Evolutionary conservation across 2,888 invertebrate species (phyloP).

Genomic region (Heteromyza rotundicornis): DNA sequence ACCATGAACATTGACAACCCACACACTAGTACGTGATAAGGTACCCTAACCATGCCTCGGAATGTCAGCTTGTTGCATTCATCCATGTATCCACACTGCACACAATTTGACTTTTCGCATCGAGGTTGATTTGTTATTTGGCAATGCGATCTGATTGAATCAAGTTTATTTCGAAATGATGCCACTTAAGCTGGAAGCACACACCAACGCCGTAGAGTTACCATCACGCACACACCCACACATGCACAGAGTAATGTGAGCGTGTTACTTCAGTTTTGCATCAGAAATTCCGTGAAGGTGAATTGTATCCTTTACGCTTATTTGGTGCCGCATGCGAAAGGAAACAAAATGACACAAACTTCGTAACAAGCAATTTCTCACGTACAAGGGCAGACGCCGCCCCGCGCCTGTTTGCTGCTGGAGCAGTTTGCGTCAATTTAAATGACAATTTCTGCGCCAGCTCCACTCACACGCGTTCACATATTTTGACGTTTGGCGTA

Average conservation of each 20-base stretch:
- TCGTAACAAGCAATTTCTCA: constrained; percentile 61
- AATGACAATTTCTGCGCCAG: background rate
- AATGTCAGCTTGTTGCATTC: background rate
- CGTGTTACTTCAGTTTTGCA: constrained; percentile 40
- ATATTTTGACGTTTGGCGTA: constrained; percentile 31
- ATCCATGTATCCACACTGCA: too few relatives aligned
- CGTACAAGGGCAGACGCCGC: constrained; percentile 36
- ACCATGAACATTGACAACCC: too few relatives aligned
- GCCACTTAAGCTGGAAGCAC: constrained; percentile 53
- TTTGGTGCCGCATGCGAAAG: background rate
- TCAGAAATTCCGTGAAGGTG: constrained; percentile 22
- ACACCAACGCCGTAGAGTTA: too few relatives aligned
- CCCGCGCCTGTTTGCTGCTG: too few relatives aligned
- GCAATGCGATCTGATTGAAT: constrained; percentile 54
- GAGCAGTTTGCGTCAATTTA: constrained; percentile 1
- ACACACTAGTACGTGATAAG: too few relatives aligned
- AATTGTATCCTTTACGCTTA: background rate
- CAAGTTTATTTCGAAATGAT: constrained; percentile 63
- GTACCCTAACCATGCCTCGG: background rate
- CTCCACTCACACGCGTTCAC: background rate
- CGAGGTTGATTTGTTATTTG: background rate
- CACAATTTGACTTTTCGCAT: background rate
- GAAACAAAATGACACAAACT: background rate
- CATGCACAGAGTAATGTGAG: constrained; percentile 19
- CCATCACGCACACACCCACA: background rate